phyloP scores from a whole-genome alignment of 2,888 invertebrate genomes.

The Bhutanitis thaidina region DNA sequence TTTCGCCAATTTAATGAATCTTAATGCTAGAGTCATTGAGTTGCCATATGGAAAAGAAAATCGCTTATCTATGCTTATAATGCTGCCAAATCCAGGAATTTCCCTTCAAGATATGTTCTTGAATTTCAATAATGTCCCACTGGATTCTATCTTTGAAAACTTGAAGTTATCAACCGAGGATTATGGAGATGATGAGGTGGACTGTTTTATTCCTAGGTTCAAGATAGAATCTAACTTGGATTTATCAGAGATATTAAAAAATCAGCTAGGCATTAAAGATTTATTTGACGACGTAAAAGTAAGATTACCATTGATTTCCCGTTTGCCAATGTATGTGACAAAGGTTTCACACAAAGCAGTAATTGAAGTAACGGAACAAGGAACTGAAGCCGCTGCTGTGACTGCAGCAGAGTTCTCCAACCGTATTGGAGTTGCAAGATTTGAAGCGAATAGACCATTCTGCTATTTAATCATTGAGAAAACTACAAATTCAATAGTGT shows the following conservation, averaged over 20 bases:
- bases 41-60: conserved; percentile 82
- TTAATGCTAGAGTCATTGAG: conserved; percentile 83
- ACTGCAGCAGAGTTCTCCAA: conserved; percentile 72
- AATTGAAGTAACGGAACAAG: conserved; percentile 87
- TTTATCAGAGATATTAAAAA: conserved; percentile 70
- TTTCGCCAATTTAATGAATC: conserved; percentile 73
- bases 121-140: conserved; percentile 64
- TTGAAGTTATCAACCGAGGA: conserved; percentile 67
- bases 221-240: conserved; percentile 78
- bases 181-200: conserved; percentile 81
- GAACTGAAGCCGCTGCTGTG: conserved; percentile 84
- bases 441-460: conserved; percentile 83
- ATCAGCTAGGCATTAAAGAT: conserved; percentile 67
- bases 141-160: conserved; percentile 71
- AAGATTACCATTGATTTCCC: conserved; percentile 64
- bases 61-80: conserved; percentile 81
- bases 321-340: conserved; percentile 75
- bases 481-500: conserved; percentile 64
- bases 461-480: conserved; percentile 84
- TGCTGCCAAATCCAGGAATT: conserved; percentile 81
- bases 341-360: conserved; percentile 84
- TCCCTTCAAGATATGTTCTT: conserved; percentile 72
- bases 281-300: conserved; percentile 73
- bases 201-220: conserved; percentile 83
- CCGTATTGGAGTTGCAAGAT: conserved; percentile 77